Percentiles rank a stretch among this genome's conserved stretches.
These are phyloP conservation scores for Aphelenchoides avenae DNA, from an alignment of 1,140 invertebrate species.

Conservation along the genomic window DNA sequence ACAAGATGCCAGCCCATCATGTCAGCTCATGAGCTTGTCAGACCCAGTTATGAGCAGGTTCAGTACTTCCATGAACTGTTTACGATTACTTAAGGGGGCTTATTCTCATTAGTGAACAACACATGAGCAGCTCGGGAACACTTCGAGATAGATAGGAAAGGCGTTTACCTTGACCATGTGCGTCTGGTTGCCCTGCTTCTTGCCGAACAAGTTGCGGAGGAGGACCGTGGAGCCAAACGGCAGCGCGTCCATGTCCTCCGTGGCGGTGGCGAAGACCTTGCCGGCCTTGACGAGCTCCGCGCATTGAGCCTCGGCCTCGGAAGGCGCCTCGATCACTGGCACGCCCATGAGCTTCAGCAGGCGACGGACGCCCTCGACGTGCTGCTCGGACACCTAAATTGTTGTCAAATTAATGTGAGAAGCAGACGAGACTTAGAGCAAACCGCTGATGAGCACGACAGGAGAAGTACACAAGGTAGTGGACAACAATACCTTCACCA, in stretches of 20 bases:
- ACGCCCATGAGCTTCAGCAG: conserved; percentile 86
- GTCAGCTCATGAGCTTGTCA: no score
- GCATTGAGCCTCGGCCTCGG: conserved; percentile 96
- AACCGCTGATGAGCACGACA: no score
- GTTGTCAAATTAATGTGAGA: no score
- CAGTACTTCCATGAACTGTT: conserved; percentile 76
- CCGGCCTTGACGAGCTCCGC: conserved; percentile 84
- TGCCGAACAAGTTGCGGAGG: conserved; percentile 85
- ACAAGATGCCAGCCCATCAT: no score
- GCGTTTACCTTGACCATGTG: conserved; percentile 39
- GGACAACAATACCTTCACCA: conserved; percentile 78
- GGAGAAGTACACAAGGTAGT: no score
- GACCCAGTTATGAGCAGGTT: no score
- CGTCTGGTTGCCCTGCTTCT: no score
- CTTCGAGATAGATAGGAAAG: no score
- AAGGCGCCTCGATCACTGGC: conserved; percentile 79
- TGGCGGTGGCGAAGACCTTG: conserved; percentile 87
- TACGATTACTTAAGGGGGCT: neutral
- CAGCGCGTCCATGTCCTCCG: conserved; percentile 97
- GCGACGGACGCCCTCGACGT: conserved; percentile 80
- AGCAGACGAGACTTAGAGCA: no score
- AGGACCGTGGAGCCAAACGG: conserved; percentile 82
- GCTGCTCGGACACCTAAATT: conserved; percentile 68
- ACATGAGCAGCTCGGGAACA: no score
- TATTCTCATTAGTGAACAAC: conserved; percentile 30